Base-by-base conservation (phyloP, 2,888 invertebrate species). In the Smittia sp. region DNA sequence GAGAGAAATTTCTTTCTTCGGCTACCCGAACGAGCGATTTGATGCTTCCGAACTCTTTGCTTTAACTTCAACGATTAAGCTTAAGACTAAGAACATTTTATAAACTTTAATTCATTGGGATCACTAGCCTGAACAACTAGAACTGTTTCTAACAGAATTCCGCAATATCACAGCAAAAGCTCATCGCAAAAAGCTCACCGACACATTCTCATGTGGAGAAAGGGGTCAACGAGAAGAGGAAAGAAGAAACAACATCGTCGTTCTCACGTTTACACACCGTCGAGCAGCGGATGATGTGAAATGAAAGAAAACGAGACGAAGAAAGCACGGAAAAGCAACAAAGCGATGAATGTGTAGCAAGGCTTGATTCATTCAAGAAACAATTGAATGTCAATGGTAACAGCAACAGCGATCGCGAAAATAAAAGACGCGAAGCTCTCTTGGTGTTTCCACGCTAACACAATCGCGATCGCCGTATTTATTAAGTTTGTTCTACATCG, bases 371-470 rank as follows among this genome's bases (percentile, higher is more conserved):
- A 66, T 46, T 46, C 66, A 66, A 46, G 38, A 46, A 46, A 46
- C 46, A 66, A 66, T 66, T 66, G 66, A 66, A 66, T 66, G 66
- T 66, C 66, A 66, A 66, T 66, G 66, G 66, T 66, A 66, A 66
- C n/a, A 66, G 27, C 38, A n/a, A 66, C 38, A 66, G 39, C 20
- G 15, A 46, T 15, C 63, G 27, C 18, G 27, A 6, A 32, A 65
- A 27, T 11, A 6, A 6, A 18, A 58, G 22, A 58, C 18, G 18
- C n/a, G 22, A 20, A 58, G 20, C 11, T 22, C 58, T 58, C 9
- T 58, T 58, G 58, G 18, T 58, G 58, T 58, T 58, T 18, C 11
- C 18, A 58, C 58, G 58, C 58, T 58, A 18, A 58, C 20, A 58
- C 58, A 22, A 58, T 58, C 58, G 58, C 58, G 58, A n/a, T 46